Evolutionary conservation across 1,140 invertebrate genomes (phyloP).

Genomic region (Campoletis sonorensis): DNA sequence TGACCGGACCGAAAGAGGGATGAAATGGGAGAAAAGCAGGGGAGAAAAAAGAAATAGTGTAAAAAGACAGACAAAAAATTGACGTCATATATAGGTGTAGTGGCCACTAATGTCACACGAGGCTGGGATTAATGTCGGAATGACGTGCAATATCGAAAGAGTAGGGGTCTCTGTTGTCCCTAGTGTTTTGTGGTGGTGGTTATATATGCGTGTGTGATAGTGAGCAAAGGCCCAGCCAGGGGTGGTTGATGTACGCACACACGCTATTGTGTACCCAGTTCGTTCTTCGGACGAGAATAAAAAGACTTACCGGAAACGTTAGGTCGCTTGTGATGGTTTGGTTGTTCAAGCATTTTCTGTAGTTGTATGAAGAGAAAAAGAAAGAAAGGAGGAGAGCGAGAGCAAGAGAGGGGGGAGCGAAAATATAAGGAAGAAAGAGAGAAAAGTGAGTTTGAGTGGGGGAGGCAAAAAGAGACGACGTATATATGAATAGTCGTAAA

Average conservation of each 20-base stretch:
- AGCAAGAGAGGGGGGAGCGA: neutral
- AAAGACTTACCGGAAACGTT: slow-evolving; percentile 40
- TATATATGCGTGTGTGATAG: neutral
- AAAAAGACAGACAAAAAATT: slow-evolving; percentile 37
- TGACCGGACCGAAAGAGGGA: neutral
- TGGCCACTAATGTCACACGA: slow-evolving; percentile 47
- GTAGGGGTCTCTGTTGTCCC: neutral
- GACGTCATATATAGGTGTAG: slow-evolving; percentile 32
- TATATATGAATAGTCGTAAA: neutral
- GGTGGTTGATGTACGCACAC: slow-evolving; percentile 37
- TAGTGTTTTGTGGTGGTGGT: no score
- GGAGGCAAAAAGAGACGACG: neutral
- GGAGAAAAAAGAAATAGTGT: slow-evolving; percentile 18
- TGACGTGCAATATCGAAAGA: slow-evolving; percentile 48
- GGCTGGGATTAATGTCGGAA: slow-evolving; percentile 50
- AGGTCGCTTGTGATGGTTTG: slow-evolving; percentile 32
- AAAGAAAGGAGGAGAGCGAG: neutral
- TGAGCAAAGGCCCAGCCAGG: neutral
- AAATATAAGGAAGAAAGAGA: neutral
- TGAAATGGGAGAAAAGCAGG: neutral
- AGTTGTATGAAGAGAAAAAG: neutral
- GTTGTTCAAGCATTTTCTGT: slow-evolving; percentile 14
- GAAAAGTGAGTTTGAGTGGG: neutral
- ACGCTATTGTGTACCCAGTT: slow-evolving; percentile 28
- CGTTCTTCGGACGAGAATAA: slow-evolving; percentile 33